Conservation (phyloP, 2,888 invertebrate genomes). For the Diarsia mendica region DNA sequence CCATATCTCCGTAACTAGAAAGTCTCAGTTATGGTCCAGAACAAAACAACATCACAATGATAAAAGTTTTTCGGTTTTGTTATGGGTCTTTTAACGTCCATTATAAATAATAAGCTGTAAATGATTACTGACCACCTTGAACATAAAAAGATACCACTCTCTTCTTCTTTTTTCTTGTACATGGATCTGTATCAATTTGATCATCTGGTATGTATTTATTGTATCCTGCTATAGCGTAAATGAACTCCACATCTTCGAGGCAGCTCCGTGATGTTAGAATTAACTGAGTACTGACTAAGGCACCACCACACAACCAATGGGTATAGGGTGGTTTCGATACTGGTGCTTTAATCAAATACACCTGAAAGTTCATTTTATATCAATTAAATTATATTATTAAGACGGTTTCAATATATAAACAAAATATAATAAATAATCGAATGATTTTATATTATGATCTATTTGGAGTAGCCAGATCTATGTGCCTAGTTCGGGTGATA, state of each 20-base stretch:
- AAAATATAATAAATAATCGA: too few relatives aligned
- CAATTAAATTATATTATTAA: too few relatives aligned
- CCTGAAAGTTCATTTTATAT: neutral
- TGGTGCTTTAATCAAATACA: slow-evolving; percentile 38
- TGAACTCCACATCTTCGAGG: slow-evolving; percentile 16
- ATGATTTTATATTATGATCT: too few relatives aligned
- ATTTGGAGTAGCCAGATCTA: too few relatives aligned
- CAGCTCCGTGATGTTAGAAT: slow-evolving; percentile 17
- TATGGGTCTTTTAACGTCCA: too few relatives aligned
- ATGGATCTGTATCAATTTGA: slow-evolving; percentile 9
- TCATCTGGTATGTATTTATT: slow-evolving; percentile 14
- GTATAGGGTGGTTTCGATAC: neutral
- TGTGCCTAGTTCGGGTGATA: too few relatives aligned
- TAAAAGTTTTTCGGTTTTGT: too few relatives aligned
- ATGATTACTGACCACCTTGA: slow-evolving; percentile 11
- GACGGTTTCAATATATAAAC: too few relatives aligned
- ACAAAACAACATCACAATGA: too few relatives aligned
- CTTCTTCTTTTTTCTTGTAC: slow-evolving; percentile 21
- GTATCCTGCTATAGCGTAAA: slow-evolving; percentile 39
- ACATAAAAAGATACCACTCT: slow-evolving; percentile 11
- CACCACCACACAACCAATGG: slow-evolving; percentile 26
- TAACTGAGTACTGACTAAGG: slow-evolving; percentile 33
- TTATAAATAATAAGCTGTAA: neutral
- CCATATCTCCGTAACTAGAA: too few relatives aligned
- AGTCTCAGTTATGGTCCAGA: too few relatives aligned